Conservation (phyloP, 1,140 invertebrate species). For the Palaemon carinicauda region DNA sequence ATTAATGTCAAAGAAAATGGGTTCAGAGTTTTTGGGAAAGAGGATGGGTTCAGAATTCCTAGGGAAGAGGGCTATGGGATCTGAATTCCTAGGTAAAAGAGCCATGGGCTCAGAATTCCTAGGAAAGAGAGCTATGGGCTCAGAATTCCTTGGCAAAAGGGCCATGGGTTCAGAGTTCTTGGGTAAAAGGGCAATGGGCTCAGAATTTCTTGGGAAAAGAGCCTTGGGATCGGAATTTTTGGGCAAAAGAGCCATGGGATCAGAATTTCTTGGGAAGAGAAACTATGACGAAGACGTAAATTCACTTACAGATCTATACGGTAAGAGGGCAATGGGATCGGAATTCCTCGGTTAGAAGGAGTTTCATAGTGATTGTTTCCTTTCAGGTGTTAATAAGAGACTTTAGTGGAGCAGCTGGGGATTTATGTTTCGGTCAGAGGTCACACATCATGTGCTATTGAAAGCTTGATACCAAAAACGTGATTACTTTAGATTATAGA, state of each 20-base stretch:
- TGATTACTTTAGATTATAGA: too few relatives aligned
- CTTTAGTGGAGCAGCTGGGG: too few relatives aligned
- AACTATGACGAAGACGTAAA: too few relatives aligned
- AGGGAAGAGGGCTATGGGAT: conserved; percentile 38
- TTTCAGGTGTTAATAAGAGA: too few relatives aligned
- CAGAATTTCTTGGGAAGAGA: conserved; percentile 34
- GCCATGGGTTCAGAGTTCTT: conserved; percentile 44
- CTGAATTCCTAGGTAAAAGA: conserved; percentile 43
- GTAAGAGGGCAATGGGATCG: conserved; percentile 33
- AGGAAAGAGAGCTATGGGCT: conserved; percentile 40
- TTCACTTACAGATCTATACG: neutral
- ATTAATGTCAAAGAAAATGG: conserved; percentile 39
- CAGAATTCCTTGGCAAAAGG: conserved; percentile 42
- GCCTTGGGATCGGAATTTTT: conserved; percentile 43
- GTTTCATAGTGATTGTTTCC: too few relatives aligned
- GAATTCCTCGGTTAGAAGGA: neutral
- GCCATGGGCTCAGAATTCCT: conserved; percentile 46
- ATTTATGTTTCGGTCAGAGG: too few relatives aligned
- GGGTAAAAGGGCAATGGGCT: conserved; percentile 36
- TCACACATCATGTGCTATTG: too few relatives aligned
- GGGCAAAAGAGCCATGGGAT: conserved; percentile 37
- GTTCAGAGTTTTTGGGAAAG: conserved; percentile 28
- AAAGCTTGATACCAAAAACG: too few relatives aligned
- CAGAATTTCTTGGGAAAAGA: conserved; percentile 37
- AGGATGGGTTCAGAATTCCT: conserved; percentile 50